These are phyloP conservation scores for Phymorhynchus buccinoides DNA, from an alignment of 1,140 invertebrate genomes.

Conservation along the genomic window DNA sequence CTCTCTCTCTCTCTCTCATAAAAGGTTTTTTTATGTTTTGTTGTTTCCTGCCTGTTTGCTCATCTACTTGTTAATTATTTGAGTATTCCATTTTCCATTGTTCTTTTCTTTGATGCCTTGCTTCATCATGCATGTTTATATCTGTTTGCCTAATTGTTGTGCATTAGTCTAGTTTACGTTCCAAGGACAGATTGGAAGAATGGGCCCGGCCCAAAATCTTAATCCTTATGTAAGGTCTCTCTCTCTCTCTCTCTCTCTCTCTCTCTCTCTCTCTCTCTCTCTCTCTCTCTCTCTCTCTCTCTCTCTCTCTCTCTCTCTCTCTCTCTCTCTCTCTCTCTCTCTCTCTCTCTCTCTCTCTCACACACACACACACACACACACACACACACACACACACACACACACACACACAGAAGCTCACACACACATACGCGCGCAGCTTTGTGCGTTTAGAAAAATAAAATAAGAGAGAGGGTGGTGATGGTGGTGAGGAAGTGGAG, in stretches of 20 bases:
- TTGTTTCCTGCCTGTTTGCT: too few species aligned
- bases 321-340: not conserved
- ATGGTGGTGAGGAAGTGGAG: not conserved
- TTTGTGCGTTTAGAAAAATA: too few species aligned
- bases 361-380: slow-evolving; percentile 24
- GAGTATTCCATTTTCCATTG: too few species aligned
- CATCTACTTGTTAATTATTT: too few species aligned
- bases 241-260: not conserved
- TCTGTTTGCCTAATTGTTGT: too few species aligned
- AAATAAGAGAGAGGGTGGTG: not conserved
- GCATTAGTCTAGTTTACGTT: too few species aligned
- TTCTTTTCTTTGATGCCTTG: too few species aligned
- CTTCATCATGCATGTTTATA: too few species aligned
- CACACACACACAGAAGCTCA: not conserved
- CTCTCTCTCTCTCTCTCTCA: not conserved
- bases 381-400: slow-evolving; percentile 8
- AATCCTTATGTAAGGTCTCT: not conserved
- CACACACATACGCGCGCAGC: not conserved
- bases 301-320: not conserved
- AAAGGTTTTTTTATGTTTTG: too few species aligned
- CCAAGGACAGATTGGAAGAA: too few species aligned
- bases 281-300: not conserved
- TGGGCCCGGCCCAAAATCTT: too few species aligned
- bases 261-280: not conserved
- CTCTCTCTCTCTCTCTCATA: too few species aligned